A percentile compares a stretch with the other conserved stretches of the same genome.
Conservation (phyloP, 2,113 vertebrate genomes). For the Sapayoa aenigma region DNA sequence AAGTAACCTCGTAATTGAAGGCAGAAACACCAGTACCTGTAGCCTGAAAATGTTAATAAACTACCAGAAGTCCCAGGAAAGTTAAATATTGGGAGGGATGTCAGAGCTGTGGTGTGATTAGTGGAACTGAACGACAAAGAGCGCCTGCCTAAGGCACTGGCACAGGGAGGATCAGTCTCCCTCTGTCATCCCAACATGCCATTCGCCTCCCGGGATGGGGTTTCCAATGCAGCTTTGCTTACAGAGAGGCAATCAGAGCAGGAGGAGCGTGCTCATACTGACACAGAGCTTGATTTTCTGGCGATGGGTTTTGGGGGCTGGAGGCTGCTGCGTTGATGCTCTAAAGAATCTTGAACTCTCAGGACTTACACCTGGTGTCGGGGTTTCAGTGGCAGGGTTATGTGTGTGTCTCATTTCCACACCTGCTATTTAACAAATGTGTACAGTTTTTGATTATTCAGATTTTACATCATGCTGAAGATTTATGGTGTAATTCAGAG, state of each 20-base stretch:
- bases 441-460: neutral
- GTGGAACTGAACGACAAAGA: neutral
- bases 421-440: neutral
- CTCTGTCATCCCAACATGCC: neutral
- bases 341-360: neutral
- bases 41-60: constrained; percentile 42
- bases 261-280: fast-evolving
- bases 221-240: neutral
- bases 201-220: neutral
- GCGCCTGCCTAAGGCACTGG: neutral
- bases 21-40: constrained; percentile 11
- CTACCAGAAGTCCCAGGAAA: constrained; percentile 58
- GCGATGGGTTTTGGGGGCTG: neutral
- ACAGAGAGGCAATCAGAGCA: neutral
- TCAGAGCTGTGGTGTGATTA: neutral
- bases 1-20: constrained; percentile 7
- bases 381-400: neutral
- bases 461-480: neutral
- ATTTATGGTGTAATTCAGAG: fast-evolving
- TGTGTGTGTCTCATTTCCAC: fast-evolving
- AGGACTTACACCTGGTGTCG: fast-evolving
- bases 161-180: constrained; percentile 7
- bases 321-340: fast-evolving
- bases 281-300: neutral
- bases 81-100: constrained; percentile 46